Conservation (phyloP, 1,140 invertebrate genomes). For the Caenorhabditis remanei region DNA sequence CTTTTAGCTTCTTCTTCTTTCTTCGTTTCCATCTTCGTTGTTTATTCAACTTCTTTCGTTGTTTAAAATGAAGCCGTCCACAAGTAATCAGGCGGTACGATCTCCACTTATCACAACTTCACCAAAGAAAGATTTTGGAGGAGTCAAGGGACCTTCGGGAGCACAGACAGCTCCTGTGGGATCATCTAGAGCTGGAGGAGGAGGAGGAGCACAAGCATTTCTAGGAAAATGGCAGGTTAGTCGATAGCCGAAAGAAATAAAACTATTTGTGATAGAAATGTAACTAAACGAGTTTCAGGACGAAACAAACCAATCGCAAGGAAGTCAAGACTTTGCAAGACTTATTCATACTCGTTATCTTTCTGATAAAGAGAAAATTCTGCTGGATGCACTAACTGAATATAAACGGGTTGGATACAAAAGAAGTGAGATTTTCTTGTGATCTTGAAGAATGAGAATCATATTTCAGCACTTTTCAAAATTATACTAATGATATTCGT, state of each 20-base stretch:
- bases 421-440: background rate
- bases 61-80: slow-evolving; percentile 42
- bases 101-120: slow-evolving; percentile 50
- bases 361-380: slow-evolving; percentile 45
- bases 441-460: background rate
- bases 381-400: slow-evolving; percentile 6
- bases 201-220: background rate
- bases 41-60: slow-evolving; percentile 1
- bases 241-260: background rate
- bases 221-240: slow-evolving; percentile 28
- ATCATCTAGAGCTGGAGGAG: background rate
- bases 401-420: slow-evolving; percentile 47
- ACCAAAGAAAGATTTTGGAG: background rate
- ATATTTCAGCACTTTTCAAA: slow-evolving; percentile 15
- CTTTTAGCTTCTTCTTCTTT: slow-evolving; percentile 37
- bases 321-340: slow-evolving; percentile 15
- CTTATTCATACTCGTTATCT: slow-evolving; percentile 18
- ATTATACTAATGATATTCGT: slow-evolving; percentile 4
- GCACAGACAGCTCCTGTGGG: slow-evolving; percentile 17
- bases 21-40: slow-evolving; percentile 14
- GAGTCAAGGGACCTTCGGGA: slow-evolving; percentile 23
- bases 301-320: slow-evolving; percentile 15
- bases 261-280: background rate
- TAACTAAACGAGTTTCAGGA: background rate
- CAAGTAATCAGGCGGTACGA: slow-evolving; percentile 48